Base-by-base conservation (phyloP, 2,888 invertebrate species). In the Clusia tigrina region DNA sequence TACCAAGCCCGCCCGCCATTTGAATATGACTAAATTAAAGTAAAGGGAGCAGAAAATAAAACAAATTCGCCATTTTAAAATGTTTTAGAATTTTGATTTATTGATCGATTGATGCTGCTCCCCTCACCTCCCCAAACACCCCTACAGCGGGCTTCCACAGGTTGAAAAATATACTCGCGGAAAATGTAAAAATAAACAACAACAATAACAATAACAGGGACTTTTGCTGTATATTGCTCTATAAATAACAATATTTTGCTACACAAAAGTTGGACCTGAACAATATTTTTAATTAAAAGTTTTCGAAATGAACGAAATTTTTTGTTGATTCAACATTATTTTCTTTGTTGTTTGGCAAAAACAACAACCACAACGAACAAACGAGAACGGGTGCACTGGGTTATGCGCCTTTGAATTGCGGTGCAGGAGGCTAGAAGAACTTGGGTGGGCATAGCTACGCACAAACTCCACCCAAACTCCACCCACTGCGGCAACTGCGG, bases 301-400 rank as follows among this genome's bases (percentile, higher is more conserved):
- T 57, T 46, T 57, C 42, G 57, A 60, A 63, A 63, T 52, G 12
- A 6, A 6, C 9, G 15, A 42, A 42, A n/a, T 15, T 25, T 58
- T 56, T 62, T 67, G 60, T 67, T 67, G 57, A 67, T 64, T 67
- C 57, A 37, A 59, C 58, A 67, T 64, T 64, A 60, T 66, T 66
- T 66, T 64, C 57, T 64, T 25, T 42, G 22, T 17, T 62, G 38
- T 53, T 60, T 17, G 48, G 58, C 61, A 53, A 58, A 53, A 71
- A 68, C 26, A 72, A 55, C 63, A 64, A 69, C 65, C 59, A 70
- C 57, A 73, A 70, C 57, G 73, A 51, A 51, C n/a, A 3, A 6
- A 42, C 3, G 12, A 12, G 12, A 42, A 42, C n/a, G n/a, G n/a
- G 42, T n/a, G 6, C 3, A n/a, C 42, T 42, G n/a, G 12, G 42